Evolutionary conservation across 2,797 vertebrate genomes (phyloP).

Genomic region (Merluccius polli): DNA sequence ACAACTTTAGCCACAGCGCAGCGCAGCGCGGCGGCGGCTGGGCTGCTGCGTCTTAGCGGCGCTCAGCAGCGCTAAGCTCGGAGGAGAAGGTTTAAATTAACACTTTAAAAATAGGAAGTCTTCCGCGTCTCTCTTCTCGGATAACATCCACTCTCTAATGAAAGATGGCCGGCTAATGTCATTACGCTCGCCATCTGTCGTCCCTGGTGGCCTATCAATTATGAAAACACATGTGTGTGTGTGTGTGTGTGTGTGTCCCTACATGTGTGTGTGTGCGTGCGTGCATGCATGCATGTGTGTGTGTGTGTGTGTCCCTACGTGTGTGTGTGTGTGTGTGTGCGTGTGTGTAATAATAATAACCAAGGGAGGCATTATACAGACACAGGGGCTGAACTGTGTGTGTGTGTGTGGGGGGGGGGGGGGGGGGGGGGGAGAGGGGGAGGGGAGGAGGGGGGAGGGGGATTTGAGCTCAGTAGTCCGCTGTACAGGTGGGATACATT

Average conservation of each 20-base stretch:
- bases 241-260: conserved; percentile 10
- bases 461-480: conserved; percentile 19
- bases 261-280: conserved; percentile 23
- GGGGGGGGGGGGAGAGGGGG: too few species aligned
- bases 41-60: background rate
- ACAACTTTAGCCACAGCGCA: too few species aligned
- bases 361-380: conserved; percentile 34
- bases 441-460: too few species aligned
- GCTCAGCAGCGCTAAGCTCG: conserved; percentile 8
- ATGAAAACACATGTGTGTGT: conserved; percentile 42
- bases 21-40: too few species aligned
- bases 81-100: conserved; percentile 48
- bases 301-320: conserved; percentile 29
- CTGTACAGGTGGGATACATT: conserved; percentile 42
- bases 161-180: conserved; percentile 51
- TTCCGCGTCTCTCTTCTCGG: conserved; percentile 12
- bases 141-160: conserved; percentile 41
- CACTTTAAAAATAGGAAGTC: conserved; percentile 29
- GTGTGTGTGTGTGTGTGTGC: conserved; percentile 15
- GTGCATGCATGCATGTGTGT: conserved; percentile 31
- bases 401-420: background rate
- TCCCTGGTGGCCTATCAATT: conserved; percentile 50
- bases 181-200: conserved; percentile 34
- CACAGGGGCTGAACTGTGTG: conserved; percentile 1
- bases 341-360: conserved; percentile 40